Percentiles rank a stretch among this genome's conserved stretches.
Conservation (phyloP, 1,140 invertebrate species). For the Zaprionus ornatus region DNA sequence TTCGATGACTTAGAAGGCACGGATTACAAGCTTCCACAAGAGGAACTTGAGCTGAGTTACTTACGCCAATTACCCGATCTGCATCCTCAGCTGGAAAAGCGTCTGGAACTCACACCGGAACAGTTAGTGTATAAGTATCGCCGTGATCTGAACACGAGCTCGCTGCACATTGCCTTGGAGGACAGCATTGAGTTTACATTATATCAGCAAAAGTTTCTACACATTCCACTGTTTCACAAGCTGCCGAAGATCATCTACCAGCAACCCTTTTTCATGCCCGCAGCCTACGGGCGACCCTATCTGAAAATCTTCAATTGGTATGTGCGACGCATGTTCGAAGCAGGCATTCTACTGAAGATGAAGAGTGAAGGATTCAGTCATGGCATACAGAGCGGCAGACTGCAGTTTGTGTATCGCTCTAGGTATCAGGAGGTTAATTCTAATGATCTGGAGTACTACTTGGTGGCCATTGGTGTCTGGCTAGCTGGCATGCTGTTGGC, state of each 20-base stretch:
- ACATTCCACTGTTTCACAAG: slow-evolving; percentile 51
- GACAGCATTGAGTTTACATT: slow-evolving; percentile 62
- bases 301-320: slow-evolving; percentile 64
- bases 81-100: slow-evolving; percentile 39
- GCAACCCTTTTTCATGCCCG: slow-evolving; percentile 58
- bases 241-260: slow-evolving; percentile 50
- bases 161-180: slow-evolving; percentile 51
- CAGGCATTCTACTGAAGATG: slow-evolving; percentile 58
- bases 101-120: slow-evolving; percentile 37
- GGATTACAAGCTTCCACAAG: slow-evolving; percentile 32
- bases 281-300: slow-evolving; percentile 49
- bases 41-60: slow-evolving; percentile 26
- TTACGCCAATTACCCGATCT: slow-evolving; percentile 39
- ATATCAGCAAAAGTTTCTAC: slow-evolving; percentile 62
- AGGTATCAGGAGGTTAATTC: slow-evolving; percentile 51
- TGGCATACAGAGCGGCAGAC: slow-evolving; percentile 56
- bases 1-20: slow-evolving; percentile 53
- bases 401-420: slow-evolving; percentile 37
- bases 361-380: slow-evolving; percentile 51
- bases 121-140: slow-evolving; percentile 44
- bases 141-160: slow-evolving; percentile 49
- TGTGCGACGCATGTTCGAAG: slow-evolving; percentile 57
- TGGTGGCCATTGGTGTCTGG: slow-evolving; percentile 46
- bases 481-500: slow-evolving; percentile 47
- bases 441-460: slow-evolving; percentile 63